Base-by-base conservation (phyloP, 37 sponge, comb jelly and placozoan species). In the Agelas oroides region DNA sequence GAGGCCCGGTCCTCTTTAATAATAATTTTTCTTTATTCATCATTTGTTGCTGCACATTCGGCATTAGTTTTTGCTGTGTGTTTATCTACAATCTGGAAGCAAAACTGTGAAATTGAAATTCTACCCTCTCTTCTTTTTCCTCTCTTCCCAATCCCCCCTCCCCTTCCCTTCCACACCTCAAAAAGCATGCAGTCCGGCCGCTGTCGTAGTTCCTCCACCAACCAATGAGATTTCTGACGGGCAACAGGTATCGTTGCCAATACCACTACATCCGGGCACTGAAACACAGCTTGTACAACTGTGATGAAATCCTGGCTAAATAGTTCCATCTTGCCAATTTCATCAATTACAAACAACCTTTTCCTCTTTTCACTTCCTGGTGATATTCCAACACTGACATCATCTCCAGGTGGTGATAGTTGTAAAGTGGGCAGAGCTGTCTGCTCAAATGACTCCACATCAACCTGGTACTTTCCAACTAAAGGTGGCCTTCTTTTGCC, bases 251-350 rank as follows among this genome's bases (percentile, higher is more conserved):
- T 75, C 23, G 86, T 85, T 60, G 76, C 91, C 71, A 90, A 16
- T 19, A 90, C 70, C 2, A 80, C 67, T 19, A 75, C 38, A 59
- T 19, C 38, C 16, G 52, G 32, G 20, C 27, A 30, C 19, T 85
- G 53, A 59, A 90, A 85, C 35, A 85, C 31, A 15, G 11, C n/a
- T 64, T 68, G 23, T 0, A 85, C 81, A 40, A 28, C 32, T 19
- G 38, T 39, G 16, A 74, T 76, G 75, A 90, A 90, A 1, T 60
- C 46, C 0, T 54, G 20, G 33, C 86, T 84, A 53, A 85, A 85
- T 1, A 90, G 55, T 39, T 90, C 91, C 91, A 90, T 90, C 62
- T 90, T 90, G 6, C 86, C 91, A 23, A 90, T 74, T 31, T 85
- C 91, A 66, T 90, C 91, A 24, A 90, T 69, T 21, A 85, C 86